Conservation (phyloP, 2,113 vertebrate genomes). For the Leucopternis melanops region DNA sequence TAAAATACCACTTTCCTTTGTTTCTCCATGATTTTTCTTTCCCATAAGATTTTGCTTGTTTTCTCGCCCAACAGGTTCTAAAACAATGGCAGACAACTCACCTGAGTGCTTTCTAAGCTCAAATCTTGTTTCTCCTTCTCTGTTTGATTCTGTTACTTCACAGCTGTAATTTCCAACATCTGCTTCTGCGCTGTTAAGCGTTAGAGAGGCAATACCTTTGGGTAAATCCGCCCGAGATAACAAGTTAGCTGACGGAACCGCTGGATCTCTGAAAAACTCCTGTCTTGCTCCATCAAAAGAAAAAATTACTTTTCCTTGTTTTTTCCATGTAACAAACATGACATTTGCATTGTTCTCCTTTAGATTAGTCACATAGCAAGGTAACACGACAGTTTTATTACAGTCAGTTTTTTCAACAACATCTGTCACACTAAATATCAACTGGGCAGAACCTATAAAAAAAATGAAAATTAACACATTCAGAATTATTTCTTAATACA, state of each 20-base stretch:
- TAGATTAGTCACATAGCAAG: slow-evolving; percentile 64
- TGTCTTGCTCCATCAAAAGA: background rate
- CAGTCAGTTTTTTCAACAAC: slow-evolving; percentile 39
- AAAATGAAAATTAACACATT: slow-evolving; percentile 29
- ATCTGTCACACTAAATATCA: background rate
- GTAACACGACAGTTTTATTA: slow-evolving; percentile 59
- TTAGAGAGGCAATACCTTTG: slow-evolving; percentile 64
- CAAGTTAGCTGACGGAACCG: slow-evolving; percentile 19
- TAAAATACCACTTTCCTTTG: too few relatives aligned
- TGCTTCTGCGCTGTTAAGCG: background rate
- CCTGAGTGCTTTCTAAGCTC: slow-evolving; percentile 42
- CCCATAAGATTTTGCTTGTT: background rate
- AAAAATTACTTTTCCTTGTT: slow-evolving; percentile 24
- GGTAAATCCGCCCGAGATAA: background rate
- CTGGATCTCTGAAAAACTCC: fast-evolving
- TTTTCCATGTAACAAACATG: slow-evolving; percentile 64
- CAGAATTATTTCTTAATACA: background rate
- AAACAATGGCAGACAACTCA: slow-evolving; percentile 34
- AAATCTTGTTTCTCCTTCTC: slow-evolving; percentile 58
- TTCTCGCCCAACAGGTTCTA: background rate
- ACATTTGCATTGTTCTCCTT: background rate
- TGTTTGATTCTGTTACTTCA: slow-evolving; percentile 66
- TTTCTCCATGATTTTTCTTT: background rate
- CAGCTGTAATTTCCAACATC: slow-evolving; percentile 70
- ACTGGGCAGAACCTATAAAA: slow-evolving; percentile 69